phyloP scores from a whole-genome alignment of 1,140 invertebrate species.

The Trichoplusia ni region DNA sequence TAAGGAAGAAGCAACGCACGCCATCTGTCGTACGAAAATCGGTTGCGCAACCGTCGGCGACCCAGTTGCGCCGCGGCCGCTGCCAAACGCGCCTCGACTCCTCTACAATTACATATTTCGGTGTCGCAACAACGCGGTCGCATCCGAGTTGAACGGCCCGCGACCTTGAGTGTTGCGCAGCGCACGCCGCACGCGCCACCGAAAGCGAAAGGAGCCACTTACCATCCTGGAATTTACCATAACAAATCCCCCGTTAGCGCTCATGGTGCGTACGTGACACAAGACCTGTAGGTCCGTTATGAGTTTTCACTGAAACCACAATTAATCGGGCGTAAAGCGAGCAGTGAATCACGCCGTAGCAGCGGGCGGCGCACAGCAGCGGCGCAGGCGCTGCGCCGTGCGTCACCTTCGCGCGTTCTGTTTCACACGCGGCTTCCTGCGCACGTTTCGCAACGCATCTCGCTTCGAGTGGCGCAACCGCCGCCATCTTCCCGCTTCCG shows the following conservation, averaged over 20 bases:
- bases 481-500: constrained; percentile 63
- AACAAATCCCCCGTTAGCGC: constrained; percentile 25
- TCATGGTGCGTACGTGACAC: constrained; percentile 62
- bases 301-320: constrained; percentile 38
- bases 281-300: constrained; percentile 30
- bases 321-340: constrained; percentile 30
- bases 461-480: constrained; percentile 40
- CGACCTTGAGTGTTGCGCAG: constrained; percentile 72
- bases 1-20: constrained; percentile 67
- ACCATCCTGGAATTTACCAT: constrained; percentile 56
- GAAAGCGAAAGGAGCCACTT: constrained; percentile 73
- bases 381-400: constrained; percentile 33
- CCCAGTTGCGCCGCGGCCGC: constrained; percentile 73
- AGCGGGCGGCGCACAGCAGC: neutral
- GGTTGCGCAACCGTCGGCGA: constrained; percentile 70
- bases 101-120: constrained; percentile 78
- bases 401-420: constrained; percentile 57
- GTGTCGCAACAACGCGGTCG: constrained; percentile 74
- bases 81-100: constrained; percentile 73
- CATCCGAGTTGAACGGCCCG: constrained; percentile 80
- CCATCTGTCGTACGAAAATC: constrained; percentile 69
- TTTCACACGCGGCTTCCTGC: constrained; percentile 55
- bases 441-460: constrained; percentile 55
- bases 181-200: constrained; percentile 65
- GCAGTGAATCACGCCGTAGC: constrained; percentile 48